Evolutionary conservation across 2,888 invertebrate genomes (phyloP).

Genomic region (Neoascia interrupta): DNA sequence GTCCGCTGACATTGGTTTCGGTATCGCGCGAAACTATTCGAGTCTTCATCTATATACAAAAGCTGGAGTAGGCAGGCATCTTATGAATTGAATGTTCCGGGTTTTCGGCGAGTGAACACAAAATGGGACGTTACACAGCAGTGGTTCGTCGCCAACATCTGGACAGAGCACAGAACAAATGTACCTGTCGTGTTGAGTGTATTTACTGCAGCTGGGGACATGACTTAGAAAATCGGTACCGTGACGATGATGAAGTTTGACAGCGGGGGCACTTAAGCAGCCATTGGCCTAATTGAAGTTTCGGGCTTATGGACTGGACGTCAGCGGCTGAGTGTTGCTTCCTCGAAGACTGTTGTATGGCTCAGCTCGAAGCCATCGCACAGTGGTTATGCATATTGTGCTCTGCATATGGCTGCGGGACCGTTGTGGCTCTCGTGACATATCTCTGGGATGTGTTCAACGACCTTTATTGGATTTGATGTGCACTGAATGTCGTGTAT

Average conservation of each 20-base stretch:
- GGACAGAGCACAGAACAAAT: constrained; percentile 53
- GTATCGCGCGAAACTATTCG: constrained; percentile 36
- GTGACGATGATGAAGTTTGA: constrained; percentile 65
- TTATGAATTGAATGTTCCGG: constrained; percentile 36
- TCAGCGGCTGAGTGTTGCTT: background rate
- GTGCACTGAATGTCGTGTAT: constrained; percentile 59
- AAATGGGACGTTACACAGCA: constrained; percentile 40
- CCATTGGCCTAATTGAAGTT: constrained; percentile 63
- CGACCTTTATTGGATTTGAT: constrained; percentile 66
- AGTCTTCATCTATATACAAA: constrained; percentile 7
- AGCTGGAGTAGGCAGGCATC: constrained; percentile 3
- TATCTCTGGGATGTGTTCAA: constrained; percentile 58
- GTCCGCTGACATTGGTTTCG: constrained; percentile 58
- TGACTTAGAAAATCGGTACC: constrained; percentile 20
- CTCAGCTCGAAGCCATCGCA: constrained; percentile 18
- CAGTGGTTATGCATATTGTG: background rate
- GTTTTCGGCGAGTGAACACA: background rate
- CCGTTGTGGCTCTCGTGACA: constrained; percentile 53
- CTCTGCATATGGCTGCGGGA: constrained; percentile 41
- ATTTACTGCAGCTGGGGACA: constrained; percentile 49
- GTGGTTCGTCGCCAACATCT: constrained; percentile 45
- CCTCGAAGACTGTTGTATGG: constrained; percentile 3
- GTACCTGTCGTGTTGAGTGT: constrained; percentile 65
- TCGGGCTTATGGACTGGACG: constrained; percentile 11
- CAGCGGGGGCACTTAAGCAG: constrained; percentile 55